Percentiles rank a stretch among this genome's conserved stretches.
phyloP scores from a whole-genome alignment of 1,140 invertebrate genomes.

The Bombus huntii region DNA sequence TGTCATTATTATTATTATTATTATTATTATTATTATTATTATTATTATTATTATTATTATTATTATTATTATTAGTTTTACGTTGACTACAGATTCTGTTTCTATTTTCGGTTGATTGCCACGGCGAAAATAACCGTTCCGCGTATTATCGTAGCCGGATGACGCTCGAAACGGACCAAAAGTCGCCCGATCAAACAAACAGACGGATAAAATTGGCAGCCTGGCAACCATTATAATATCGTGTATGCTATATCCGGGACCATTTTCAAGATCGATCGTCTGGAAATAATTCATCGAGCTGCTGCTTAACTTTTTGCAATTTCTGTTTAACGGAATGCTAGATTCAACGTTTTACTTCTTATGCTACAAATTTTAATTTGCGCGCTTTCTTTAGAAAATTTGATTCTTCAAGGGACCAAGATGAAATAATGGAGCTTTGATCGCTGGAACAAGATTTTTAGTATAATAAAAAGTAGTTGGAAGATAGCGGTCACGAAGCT shows the following conservation, averaged over 20 bases:
- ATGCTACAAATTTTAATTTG: neutral
- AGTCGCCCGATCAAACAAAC: conserved; percentile 37
- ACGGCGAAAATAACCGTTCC: conserved; percentile 23
- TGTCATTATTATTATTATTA: neutral
- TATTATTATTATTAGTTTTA: conserved; percentile 8
- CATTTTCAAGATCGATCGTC: conserved; percentile 30
- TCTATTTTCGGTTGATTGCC: conserved; percentile 26
- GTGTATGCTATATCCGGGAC: conserved; percentile 8
- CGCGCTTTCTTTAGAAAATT: neutral
- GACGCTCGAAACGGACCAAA: conserved; percentile 22
- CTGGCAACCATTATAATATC: conserved; percentile 32
- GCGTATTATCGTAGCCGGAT: conserved; percentile 35
- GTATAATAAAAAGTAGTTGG: too few relatives aligned
- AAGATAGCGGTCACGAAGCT: too few relatives aligned
- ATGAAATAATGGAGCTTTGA: too few relatives aligned
- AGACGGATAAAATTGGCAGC: conserved; percentile 33
- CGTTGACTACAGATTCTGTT: neutral
- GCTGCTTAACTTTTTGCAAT: neutral
- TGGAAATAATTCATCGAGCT: neutral
- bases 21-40: conserved; percentile 14
- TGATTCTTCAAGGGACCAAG: too few relatives aligned
- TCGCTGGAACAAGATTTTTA: neutral
- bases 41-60: conserved; percentile 6
- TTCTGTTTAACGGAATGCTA: neutral
- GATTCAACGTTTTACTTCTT: neutral